Evolutionary conservation across 1,140 invertebrate genomes (phyloP).

Genomic region (Eriosoma lanigerum): DNA sequence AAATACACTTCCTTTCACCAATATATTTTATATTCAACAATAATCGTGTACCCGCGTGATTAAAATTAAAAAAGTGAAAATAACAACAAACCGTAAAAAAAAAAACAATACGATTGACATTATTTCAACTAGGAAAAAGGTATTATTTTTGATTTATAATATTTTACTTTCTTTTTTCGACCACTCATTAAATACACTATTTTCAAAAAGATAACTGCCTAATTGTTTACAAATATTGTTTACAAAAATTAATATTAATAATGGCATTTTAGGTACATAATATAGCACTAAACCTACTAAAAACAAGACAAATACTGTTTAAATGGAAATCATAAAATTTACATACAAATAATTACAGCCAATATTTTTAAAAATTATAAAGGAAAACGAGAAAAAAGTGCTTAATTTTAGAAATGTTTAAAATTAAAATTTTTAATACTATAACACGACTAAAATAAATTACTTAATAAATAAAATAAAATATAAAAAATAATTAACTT

Average conservation of each 20-base stretch:
- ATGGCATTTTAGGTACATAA: neutral
- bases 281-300: neutral
- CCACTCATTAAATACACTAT: neutral
- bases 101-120: slow-evolving; percentile 6
- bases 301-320: neutral
- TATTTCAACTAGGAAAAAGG: slow-evolving; percentile 17
- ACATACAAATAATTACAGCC: no score
- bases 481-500: no score
- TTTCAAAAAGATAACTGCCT: neutral
- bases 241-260: neutral
- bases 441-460: no score
- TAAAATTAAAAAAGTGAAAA: slow-evolving; percentile 29
- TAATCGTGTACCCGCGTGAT: neutral
- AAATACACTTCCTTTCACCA: neutral
- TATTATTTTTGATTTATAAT: neutral
- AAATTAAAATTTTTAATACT: no score
- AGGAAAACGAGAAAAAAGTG: no score
- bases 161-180: slow-evolving; percentile 11
- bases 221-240: no score
- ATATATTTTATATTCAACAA: neutral
- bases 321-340: no score
- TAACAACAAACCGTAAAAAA: slow-evolving; percentile 1
- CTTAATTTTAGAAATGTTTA: no score
- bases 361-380: no score
- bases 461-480: no score